phyloP scores from a whole-genome alignment of 64 coral and sea anemone genomes.

The Montipora foliosa region DNA sequence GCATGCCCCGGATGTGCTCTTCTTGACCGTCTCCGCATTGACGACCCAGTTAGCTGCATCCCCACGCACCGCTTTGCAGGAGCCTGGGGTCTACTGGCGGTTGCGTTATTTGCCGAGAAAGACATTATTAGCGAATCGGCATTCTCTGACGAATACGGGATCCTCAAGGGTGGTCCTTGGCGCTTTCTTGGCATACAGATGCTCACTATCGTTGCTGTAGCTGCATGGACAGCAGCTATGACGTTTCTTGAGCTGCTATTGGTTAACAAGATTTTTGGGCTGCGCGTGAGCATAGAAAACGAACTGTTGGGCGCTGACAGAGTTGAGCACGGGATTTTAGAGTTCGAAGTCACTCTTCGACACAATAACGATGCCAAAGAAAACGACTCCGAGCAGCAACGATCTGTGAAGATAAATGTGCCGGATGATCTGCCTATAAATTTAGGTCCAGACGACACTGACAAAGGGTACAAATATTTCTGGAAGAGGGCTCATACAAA shows the following conservation, averaged over 20 bases:
- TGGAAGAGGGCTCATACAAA: not conserved
- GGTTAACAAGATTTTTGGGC: slow-evolving; percentile 70
- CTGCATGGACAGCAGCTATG: slow-evolving; percentile 57
- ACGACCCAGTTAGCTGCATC: slow-evolving; percentile 82
- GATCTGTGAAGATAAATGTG: not conserved
- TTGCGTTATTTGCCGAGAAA: slow-evolving; percentile 70
- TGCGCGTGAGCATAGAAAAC: slow-evolving; percentile 54
- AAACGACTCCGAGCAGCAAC: not conserved
- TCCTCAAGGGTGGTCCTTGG: slow-evolving; percentile 87
- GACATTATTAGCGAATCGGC: slow-evolving; percentile 29
- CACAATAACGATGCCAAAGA: not conserved
- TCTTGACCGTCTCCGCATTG: slow-evolving; percentile 67
- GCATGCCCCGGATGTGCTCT: slow-evolving; percentile 55
- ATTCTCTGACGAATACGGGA: slow-evolving; percentile 61
- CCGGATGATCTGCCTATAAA: not conserved
- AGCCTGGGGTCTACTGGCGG: slow-evolving; percentile 76
- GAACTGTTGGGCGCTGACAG: slow-evolving; percentile 82
- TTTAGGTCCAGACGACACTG: not conserved
- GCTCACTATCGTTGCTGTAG: slow-evolving; percentile 12
- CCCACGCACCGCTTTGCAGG: slow-evolving; percentile 69
- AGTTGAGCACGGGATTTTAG: slow-evolving; percentile 69
- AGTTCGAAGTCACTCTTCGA: not conserved
- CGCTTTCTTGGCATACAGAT: slow-evolving; percentile 64
- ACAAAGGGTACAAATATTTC: not conserved
- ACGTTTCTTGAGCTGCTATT: slow-evolving; percentile 64